Percentiles rank a stretch among this genome's conserved stretches.
phyloP scores from a whole-genome alignment of 2,888 invertebrate species.

The Drosophila hamatofila region DNA sequence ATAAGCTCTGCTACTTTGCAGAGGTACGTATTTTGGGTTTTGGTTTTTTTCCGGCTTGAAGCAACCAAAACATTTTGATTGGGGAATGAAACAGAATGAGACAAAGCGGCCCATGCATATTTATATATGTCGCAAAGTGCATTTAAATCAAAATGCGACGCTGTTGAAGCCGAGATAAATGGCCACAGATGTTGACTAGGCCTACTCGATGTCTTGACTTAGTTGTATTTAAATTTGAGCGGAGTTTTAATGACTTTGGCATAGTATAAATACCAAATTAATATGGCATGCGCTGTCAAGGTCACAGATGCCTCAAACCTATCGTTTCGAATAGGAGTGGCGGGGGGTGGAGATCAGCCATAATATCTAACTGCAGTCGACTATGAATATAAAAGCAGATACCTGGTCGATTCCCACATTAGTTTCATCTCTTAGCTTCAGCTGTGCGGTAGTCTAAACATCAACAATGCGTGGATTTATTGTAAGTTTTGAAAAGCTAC shows the following conservation, averaged over 20 bases:
- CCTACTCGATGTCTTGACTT: conserved; percentile 51
- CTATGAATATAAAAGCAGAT: conserved; percentile 62
- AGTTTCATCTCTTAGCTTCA: conserved; percentile 59
- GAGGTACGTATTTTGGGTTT: conserved; percentile 15
- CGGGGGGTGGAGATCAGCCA: conserved; percentile 44
- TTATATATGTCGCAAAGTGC: conserved; percentile 74
- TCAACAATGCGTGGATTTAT: conserved; percentile 69
- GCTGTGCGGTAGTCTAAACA: conserved; percentile 29
- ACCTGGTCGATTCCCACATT: conserved; percentile 45
- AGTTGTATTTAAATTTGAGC: conserved; percentile 63
- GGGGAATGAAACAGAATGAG: conserved; percentile 46
- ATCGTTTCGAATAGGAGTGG: conserved; percentile 1
- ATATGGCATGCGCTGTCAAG: conserved; percentile 63
- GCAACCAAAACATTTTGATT: conserved; percentile 62
- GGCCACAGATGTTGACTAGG: conserved; percentile 47
- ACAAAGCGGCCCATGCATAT: conserved; percentile 66
- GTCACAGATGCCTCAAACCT: conserved; percentile 46
- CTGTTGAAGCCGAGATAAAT: conserved; percentile 57
- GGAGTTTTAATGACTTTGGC: conserved; percentile 67
- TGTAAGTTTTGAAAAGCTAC: conserved; percentile 54
- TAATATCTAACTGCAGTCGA: conserved; percentile 21
- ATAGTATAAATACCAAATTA: conserved; percentile 66
- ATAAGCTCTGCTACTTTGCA: conserved; percentile 40
- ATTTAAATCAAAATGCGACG: conserved; percentile 74
- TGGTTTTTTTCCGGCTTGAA: conserved; percentile 52